Conservation (phyloP, 2,113 vertebrate genomes). For the Picathartes gymnocephalus region DNA sequence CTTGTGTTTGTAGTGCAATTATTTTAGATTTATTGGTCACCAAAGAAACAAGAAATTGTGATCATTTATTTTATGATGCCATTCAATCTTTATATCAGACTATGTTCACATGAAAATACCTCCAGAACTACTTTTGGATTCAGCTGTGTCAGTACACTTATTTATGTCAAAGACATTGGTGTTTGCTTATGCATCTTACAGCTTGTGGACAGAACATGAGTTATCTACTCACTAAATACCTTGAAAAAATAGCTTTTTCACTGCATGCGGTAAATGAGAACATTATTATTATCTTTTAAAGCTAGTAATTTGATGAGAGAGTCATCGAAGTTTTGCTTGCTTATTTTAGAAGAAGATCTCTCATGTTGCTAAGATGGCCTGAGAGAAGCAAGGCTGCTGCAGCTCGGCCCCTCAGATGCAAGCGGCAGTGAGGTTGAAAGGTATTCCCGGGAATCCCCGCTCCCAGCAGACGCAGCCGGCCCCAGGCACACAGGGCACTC, state of each 20-base stretch:
- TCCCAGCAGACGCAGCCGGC: too few species aligned
- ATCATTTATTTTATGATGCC: background rate
- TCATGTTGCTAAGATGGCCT: background rate
- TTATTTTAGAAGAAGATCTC: background rate
- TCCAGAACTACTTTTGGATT: background rate
- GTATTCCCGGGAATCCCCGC: rapidly evolving
- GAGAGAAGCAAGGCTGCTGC: background rate
- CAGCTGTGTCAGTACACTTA: background rate
- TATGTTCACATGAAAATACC: background rate
- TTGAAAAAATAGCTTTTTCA: background rate
- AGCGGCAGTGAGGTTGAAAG: background rate
- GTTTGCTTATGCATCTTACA: background rate
- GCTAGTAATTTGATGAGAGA: background rate
- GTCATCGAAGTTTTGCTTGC: background rate
- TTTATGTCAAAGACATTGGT: background rate
- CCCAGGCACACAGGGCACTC: background rate
- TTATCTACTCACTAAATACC: background rate
- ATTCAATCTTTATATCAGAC: background rate
- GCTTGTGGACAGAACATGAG: background rate
- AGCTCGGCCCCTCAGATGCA: background rate
- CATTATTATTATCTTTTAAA: background rate
- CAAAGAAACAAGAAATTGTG: background rate
- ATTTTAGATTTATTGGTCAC: background rate
- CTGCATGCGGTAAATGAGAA: background rate
- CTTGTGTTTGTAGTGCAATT: background rate